Evolutionary conservation across 2,888 invertebrate genomes (phyloP).

Genomic region (Odontothrips loti): DNA sequence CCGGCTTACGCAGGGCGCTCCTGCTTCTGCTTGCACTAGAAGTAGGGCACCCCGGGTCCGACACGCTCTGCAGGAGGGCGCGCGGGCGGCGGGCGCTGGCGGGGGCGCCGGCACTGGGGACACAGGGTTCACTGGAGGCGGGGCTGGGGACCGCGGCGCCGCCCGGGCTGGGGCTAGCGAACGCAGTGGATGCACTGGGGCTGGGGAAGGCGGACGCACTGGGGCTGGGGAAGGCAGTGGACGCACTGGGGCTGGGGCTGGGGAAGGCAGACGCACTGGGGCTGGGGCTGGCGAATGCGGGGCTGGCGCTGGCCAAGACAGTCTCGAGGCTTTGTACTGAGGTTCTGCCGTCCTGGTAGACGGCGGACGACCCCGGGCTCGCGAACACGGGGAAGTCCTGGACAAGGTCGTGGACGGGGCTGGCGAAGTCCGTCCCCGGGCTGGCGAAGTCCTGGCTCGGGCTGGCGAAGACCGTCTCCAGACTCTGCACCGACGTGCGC

Average conservation of each 20-base stretch:
- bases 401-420: not conserved
- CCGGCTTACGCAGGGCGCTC: not conserved
- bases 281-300: not conserved
- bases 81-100: not conserved
- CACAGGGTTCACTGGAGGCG: not conserved
- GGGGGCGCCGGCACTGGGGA: not conserved
- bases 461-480: not conserved
- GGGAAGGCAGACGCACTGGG: not conserved
- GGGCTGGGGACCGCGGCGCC: not conserved
- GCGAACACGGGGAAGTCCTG: slow-evolving; percentile 1
- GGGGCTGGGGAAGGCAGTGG: not conserved
- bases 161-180: not conserved
- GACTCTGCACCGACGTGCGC: not conserved
- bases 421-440: not conserved
- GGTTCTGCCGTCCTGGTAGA: not conserved
- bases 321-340: not conserved
- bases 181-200: not conserved
- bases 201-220: not conserved
- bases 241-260: not conserved
- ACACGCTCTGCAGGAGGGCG: not conserved
- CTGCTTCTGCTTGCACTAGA: not conserved
- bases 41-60: not conserved
- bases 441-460: not conserved
- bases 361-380: not conserved
- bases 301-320: not conserved